Conservation (phyloP, 2,888 invertebrate species). For the Molorchus minor region DNA sequence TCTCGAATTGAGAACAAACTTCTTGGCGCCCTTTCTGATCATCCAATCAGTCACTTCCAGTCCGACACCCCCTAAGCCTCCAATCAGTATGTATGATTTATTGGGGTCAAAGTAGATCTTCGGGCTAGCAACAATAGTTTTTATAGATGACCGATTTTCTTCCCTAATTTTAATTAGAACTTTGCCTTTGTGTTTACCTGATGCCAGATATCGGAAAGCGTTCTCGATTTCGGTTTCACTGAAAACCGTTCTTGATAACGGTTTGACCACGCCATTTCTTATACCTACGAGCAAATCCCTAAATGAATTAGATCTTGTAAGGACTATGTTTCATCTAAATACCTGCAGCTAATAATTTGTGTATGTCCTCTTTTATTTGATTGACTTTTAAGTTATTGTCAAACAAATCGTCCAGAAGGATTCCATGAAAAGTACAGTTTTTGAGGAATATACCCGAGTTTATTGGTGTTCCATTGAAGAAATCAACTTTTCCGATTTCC, state of each 20-base stretch:
- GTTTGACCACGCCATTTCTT: conserved; percentile 71
- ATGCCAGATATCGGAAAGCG: conserved; percentile 73
- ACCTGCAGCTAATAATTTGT: conserved; percentile 66
- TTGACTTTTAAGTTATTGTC: conserved; percentile 61
- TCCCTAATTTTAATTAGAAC: conserved; percentile 61
- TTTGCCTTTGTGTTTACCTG: conserved; percentile 85
- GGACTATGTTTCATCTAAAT: not conserved
- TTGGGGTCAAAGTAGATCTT: conserved; percentile 48
- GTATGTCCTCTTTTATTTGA: conserved; percentile 65
- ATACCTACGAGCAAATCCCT: conserved; percentile 61
- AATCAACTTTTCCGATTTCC: conserved; percentile 87
- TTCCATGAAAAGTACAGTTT: conserved; percentile 80
- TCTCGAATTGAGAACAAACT: conserved; percentile 69
- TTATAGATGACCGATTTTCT: conserved; percentile 38
- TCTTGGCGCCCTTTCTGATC: conserved; percentile 68
- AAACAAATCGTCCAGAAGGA: conserved; percentile 76
- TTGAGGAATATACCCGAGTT: conserved; percentile 74
- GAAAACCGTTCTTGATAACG: conserved; percentile 73
- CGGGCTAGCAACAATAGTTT: conserved; percentile 39
- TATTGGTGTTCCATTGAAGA: conserved; percentile 70
- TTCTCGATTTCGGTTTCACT: conserved; percentile 71
- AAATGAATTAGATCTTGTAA: not conserved
- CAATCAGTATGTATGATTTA: conserved; percentile 58
- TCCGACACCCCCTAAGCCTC: conserved; percentile 74
- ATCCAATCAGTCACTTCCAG: conserved; percentile 71